Conservation (phyloP, 2,888 invertebrate genomes). For the Phyllotreta cruciferae region DNA sequence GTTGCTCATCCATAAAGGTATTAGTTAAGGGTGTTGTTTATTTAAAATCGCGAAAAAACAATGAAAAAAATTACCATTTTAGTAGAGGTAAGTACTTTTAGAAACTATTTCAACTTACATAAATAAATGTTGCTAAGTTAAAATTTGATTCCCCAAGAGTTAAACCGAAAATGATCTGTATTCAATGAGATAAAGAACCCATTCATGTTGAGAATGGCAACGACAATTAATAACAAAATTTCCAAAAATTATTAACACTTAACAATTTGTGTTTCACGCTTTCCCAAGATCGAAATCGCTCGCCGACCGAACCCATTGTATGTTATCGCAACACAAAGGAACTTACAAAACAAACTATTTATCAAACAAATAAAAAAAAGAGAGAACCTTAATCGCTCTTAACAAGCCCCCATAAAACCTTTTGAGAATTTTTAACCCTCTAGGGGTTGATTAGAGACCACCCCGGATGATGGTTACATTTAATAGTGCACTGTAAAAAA, state of each 20-base stretch:
- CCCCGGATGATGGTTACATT: conserved; percentile 41
- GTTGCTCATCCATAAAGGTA: conserved; percentile 34
- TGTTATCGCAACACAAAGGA: conserved; percentile 27
- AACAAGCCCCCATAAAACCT: conserved; percentile 47
- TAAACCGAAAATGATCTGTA: too few relatives aligned
- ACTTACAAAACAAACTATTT: conserved; percentile 51
- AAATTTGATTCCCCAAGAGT: too few relatives aligned
- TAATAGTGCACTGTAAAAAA: conserved; percentile 45
- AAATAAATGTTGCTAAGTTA: too few relatives aligned
- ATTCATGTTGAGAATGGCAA: too few relatives aligned
- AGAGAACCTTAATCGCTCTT: conserved; percentile 46
- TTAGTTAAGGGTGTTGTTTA: conserved; percentile 40
- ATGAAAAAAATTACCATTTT: too few relatives aligned
- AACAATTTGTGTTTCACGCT: background rate
- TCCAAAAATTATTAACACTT: too few relatives aligned
- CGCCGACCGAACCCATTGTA: conserved; percentile 34
- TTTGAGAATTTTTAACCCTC: conserved; percentile 45
- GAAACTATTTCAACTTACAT: too few relatives aligned
- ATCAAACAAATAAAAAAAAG: conserved; percentile 45
- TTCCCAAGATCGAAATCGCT: conserved; percentile 34
- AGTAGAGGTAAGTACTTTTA: too few relatives aligned
- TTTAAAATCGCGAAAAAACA: too few relatives aligned
- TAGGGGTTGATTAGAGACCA: conserved; percentile 48
- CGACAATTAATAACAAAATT: too few relatives aligned
- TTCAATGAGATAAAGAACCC: too few relatives aligned